A percentile compares a stretch with the other conserved stretches of the same genome.
These are phyloP conservation scores for Aphelenchoides besseyi DNA, from an alignment of 1,140 invertebrate species.

Conservation along the genomic window DNA sequence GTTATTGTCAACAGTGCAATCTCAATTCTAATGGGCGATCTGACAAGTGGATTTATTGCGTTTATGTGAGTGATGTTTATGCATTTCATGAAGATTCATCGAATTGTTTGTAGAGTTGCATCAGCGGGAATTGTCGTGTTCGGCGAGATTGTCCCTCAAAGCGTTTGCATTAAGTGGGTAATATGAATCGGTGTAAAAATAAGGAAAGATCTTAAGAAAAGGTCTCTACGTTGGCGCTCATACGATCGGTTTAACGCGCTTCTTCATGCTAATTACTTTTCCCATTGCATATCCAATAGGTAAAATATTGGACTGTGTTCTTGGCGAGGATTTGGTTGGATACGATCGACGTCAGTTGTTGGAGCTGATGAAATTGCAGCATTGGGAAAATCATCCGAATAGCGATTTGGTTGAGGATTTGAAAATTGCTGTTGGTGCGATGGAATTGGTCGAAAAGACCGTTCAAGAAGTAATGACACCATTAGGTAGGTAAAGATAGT, in stretches of 20 bases:
- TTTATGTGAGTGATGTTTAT: no score
- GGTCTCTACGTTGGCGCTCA: constrained; percentile 90
- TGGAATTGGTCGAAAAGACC: constrained; percentile 65
- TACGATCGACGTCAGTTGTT: constrained; percentile 92
- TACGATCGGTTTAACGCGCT: constrained; percentile 82
- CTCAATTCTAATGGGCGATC: constrained; percentile 63
- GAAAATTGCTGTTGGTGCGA: constrained; percentile 67
- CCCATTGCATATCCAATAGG: constrained; percentile 89
- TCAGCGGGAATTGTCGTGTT: constrained; percentile 67
- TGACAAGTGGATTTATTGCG: constrained; percentile 65
- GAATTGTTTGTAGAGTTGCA: no score
- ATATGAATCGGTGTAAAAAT: no score
- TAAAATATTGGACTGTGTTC: constrained; percentile 79
- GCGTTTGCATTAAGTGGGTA: constrained; percentile 67
- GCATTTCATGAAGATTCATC: no score
- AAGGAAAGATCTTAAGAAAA: no score
- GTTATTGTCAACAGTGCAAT: constrained; percentile 67
- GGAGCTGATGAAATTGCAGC: constrained; percentile 79
- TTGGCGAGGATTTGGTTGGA: constrained; percentile 83
- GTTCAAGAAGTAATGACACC: constrained; percentile 67
- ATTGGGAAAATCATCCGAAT: constrained; percentile 31
- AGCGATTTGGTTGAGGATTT: constrained; percentile 64
- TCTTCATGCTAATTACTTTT: constrained; percentile 89
- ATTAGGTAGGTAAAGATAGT: constrained; percentile 58
- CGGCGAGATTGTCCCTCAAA: constrained; percentile 68